phyloP scores from a whole-genome alignment of 2,888 invertebrate genomes.

The Seladonia tumulorum region DNA sequence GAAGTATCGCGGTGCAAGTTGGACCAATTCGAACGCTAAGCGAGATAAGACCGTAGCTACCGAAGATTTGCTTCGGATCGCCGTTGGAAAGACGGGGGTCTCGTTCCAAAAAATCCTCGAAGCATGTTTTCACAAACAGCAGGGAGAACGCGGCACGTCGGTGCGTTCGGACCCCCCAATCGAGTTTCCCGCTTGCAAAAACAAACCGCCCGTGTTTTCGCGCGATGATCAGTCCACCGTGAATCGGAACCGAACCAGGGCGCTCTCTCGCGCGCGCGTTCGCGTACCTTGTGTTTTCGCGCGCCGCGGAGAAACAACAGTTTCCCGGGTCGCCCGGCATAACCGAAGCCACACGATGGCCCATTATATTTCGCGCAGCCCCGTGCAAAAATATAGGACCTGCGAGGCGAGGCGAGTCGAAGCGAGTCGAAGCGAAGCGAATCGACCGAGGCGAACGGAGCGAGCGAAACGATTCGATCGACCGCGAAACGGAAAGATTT shows the following conservation, averaged over 20 bases:
- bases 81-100: neutral
- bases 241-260: slow-evolving; percentile 58
- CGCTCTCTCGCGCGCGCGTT: slow-evolving; percentile 32
- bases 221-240: slow-evolving; percentile 74
- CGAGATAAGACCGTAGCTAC: neutral
- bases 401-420: neutral
- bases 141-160: slow-evolving; percentile 39
- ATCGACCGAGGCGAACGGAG: neutral
- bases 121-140: slow-evolving; percentile 56
- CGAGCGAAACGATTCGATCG: slow-evolving; percentile 28
- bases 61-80: neutral
- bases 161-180: slow-evolving; percentile 47
- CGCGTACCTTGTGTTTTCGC: slow-evolving; percentile 69
- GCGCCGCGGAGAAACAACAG: slow-evolving; percentile 69
- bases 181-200: slow-evolving; percentile 70
- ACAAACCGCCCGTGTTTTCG: slow-evolving; percentile 71
- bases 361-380: slow-evolving; percentile 62
- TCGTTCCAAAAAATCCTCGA: slow-evolving; percentile 31
- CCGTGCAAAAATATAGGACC: slow-evolving; percentile 63
- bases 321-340: slow-evolving; percentile 59
- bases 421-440: neutral
- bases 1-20: no score
- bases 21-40: no score
- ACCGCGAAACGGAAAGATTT: slow-evolving; percentile 14
- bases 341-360: slow-evolving; percentile 46